phyloP scores from a whole-genome alignment of 2,113 vertebrate genomes.

The Glaucidium brasilianum region DNA sequence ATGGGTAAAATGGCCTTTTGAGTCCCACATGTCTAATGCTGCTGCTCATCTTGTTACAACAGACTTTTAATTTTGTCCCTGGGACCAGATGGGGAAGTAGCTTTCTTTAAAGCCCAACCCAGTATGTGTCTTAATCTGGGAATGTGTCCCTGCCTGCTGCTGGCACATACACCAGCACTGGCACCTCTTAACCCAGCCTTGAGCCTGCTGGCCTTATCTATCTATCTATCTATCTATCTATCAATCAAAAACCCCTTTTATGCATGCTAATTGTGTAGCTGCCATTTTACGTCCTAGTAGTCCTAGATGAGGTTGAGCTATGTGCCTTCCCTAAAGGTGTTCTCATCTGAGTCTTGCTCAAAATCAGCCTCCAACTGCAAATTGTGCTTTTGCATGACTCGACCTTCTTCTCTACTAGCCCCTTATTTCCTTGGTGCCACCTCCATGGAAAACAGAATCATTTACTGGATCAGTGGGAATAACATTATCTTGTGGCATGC shows the following conservation, averaged over 20 bases:
- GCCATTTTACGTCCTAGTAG: not conserved
- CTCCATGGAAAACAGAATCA: not conserved
- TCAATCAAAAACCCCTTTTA: not conserved
- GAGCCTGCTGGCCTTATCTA: not conserved
- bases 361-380: not conserved
- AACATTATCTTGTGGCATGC: not conserved
- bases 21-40: not conserved
- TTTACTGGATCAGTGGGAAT: slow-evolving; percentile 11
- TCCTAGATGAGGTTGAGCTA: not conserved
- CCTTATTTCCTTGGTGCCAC: not conserved
- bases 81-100: not conserved
- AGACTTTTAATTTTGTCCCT: not conserved
- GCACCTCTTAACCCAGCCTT: not conserved
- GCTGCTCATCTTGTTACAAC: slow-evolving; percentile 13
- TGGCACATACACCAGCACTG: not conserved
- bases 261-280: not conserved
- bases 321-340: not conserved
- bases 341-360: not conserved
- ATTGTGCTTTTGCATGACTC: not conserved
- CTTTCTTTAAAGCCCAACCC: not conserved
- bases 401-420: not conserved
- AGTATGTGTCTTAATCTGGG: not conserved
- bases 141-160: not conserved
- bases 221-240: not conserved
- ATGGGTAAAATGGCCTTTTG: slow-evolving; percentile 13